Percentiles rank a stretch among this genome's conserved stretches.
Evolutionary conservation across 2,113 vertebrate species (phyloP).

Genomic region (Chrysemys picta): DNA sequence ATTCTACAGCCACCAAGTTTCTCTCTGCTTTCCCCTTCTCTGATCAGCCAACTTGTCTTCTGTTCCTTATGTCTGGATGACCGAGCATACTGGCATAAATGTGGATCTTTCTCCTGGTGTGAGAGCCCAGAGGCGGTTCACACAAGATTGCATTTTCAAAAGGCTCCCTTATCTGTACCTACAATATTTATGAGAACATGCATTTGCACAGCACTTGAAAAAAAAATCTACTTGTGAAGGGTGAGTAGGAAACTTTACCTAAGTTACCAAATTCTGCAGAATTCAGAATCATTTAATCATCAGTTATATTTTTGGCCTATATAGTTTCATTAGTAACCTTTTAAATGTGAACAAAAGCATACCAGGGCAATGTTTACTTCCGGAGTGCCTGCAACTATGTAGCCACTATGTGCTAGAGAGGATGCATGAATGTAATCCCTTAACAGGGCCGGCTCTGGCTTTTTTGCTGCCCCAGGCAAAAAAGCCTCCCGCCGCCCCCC

Average conservation of each 20-base stretch:
- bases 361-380: background rate
- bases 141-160: background rate
- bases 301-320: background rate
- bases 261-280: background rate
- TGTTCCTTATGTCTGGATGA: background rate
- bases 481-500: too few relatives aligned
- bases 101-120: background rate
- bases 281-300: background rate
- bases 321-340: background rate
- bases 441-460: too few relatives aligned
- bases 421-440: background rate
- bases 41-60: background rate
- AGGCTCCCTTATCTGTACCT: background rate
- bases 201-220: background rate
- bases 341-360: background rate
- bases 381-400: background rate
- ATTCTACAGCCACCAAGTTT: fast-evolving
- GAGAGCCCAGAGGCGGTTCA: background rate
- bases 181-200: background rate
- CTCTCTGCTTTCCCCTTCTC: background rate
- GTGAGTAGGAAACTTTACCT: background rate
- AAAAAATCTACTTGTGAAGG: background rate
- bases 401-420: background rate
- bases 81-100: background rate
- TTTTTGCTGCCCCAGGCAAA: too few relatives aligned